A percentile compares a stretch with the other conserved stretches of the same genome.
Evolutionary conservation across 1,140 invertebrate species (phyloP).

Genomic region (Drosophila ohnishii): DNA sequence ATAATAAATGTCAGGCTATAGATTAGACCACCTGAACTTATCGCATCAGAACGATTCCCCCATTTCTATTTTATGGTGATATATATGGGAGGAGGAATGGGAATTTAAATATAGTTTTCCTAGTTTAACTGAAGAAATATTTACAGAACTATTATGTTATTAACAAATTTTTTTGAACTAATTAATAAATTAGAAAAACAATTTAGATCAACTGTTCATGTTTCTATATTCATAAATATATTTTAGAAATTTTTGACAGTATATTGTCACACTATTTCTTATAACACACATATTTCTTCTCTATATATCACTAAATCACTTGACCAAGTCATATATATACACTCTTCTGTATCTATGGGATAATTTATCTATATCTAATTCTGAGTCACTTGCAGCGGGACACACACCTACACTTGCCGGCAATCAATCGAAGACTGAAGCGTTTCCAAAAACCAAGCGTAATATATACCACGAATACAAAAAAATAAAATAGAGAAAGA

Average conservation of each 20-base stretch:
- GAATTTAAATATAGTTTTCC: neutral
- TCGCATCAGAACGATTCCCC: neutral
- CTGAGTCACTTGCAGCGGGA: conserved; percentile 20
- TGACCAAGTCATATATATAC: neutral
- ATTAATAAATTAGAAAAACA: neutral
- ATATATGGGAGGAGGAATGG: too few species aligned
- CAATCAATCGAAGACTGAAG: conserved; percentile 70
- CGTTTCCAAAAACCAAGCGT: conserved; percentile 26
- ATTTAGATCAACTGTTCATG: neutral
- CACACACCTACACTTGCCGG: conserved; percentile 71
- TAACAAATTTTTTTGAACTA: neutral
- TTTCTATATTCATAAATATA: neutral
- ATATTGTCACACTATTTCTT: neutral
- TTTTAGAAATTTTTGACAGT: neutral
- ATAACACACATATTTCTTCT: neutral
- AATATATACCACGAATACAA: conserved; percentile 34
- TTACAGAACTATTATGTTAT: neutral
- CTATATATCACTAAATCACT: neutral
- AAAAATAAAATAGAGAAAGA: conserved; percentile 1
- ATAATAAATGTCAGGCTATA: conserved; percentile 18
- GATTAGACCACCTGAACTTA: conserved; percentile 32
- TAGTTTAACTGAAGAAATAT: neutral
- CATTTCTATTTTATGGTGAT: neutral
- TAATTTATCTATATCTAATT: conserved; percentile 10
- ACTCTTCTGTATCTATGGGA: conserved; percentile 6